phyloP scores from a whole-genome alignment of 2,797 vertebrate genomes.

The Protonibea diacanthus region DNA sequence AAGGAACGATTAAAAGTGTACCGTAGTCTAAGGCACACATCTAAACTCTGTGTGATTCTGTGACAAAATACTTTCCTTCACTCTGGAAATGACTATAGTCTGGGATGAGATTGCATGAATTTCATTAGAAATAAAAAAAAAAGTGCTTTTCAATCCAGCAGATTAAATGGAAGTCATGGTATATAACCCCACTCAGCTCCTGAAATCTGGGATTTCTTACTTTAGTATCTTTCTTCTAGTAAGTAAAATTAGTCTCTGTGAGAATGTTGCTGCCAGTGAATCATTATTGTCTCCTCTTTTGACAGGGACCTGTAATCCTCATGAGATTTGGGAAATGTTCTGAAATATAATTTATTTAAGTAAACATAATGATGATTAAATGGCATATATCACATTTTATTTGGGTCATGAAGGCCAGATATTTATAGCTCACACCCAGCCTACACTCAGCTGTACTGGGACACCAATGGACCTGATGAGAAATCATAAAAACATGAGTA shows the following conservation, averaged over 20 bases:
- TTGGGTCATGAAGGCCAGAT: slow-evolving; percentile 27
- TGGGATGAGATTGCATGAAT: slow-evolving; percentile 59
- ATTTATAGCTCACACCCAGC: slow-evolving; percentile 9
- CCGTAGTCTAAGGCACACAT: slow-evolving; percentile 90
- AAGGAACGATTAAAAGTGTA: slow-evolving; percentile 86
- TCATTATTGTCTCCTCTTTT: slow-evolving; percentile 41
- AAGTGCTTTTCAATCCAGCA: slow-evolving; percentile 62
- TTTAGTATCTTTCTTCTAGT: slow-evolving; percentile 59
- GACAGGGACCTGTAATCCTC: slow-evolving; percentile 33
- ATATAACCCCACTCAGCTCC: slow-evolving; percentile 37
- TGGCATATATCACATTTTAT: slow-evolving; percentile 25
- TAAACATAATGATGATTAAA: slow-evolving; percentile 31
- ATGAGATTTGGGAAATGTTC: slow-evolving; percentile 29
- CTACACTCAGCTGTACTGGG: slow-evolving; percentile 33
- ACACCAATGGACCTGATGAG: slow-evolving; percentile 29
- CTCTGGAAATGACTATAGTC: slow-evolving; percentile 35
- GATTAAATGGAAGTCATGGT: slow-evolving; percentile 40
- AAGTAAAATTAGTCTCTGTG: slow-evolving; percentile 74
- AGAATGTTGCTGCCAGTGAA: slow-evolving; percentile 62
- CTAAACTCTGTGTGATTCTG: slow-evolving; percentile 97
- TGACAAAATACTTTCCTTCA: slow-evolving; percentile 75
- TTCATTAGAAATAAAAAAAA: slow-evolving; percentile 44
- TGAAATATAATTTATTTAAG: slow-evolving; percentile 31
- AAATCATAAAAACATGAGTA: not conserved
- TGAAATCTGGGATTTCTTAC: slow-evolving; percentile 67